Conservation (phyloP, 2,113 vertebrate genomes). For the Trematocara marginatum region DNA sequence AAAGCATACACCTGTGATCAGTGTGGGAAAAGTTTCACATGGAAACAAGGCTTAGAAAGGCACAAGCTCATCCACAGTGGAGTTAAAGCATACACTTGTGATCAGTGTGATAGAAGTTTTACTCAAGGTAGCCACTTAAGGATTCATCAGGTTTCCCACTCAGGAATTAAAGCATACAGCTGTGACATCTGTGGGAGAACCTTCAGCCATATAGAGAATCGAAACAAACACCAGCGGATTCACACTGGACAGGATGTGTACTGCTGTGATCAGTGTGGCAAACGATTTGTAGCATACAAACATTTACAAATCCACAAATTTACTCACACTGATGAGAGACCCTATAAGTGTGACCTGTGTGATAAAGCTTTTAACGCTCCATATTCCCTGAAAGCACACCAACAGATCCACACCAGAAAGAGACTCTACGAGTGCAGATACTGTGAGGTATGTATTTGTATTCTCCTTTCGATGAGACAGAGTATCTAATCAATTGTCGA, state of each 20-base stretch:
- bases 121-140: not conserved
- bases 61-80: not conserved
- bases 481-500: not conserved
- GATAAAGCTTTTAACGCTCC: not conserved
- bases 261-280: not conserved
- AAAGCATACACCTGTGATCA: not conserved
- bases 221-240: not conserved
- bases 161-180: not conserved
- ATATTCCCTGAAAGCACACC: not conserved
- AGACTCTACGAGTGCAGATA: not conserved
- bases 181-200: not conserved
- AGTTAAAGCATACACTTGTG: not conserved
- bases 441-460: not conserved
- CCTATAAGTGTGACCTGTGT: not conserved
- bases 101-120: not conserved
- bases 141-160: not conserved
- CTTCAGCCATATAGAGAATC: not conserved
- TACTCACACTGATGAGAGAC: not conserved
- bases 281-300: not conserved
- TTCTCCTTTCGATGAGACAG: not conserved
- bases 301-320: not conserved
- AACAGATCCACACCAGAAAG: not conserved
- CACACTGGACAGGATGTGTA: not conserved
- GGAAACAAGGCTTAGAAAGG: not conserved
- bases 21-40: not conserved